phyloP scores from a whole-genome alignment of 2,888 invertebrate species.

The Desoria tigrina region DNA sequence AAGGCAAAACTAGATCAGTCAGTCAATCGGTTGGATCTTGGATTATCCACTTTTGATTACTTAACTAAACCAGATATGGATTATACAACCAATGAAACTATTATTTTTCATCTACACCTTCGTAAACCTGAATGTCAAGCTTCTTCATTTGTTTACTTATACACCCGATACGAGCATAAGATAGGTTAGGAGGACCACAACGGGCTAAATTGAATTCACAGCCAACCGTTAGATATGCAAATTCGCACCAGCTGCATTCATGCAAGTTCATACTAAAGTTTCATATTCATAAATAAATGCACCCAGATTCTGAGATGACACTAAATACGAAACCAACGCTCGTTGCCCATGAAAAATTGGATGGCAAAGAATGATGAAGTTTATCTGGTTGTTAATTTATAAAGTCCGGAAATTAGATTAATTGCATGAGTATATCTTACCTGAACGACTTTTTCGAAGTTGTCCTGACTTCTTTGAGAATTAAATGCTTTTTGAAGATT shows the following conservation, averaged over 20 bases:
- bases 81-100: too few species aligned
- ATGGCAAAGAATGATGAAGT: too few species aligned
- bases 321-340: too few species aligned
- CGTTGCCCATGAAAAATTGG: too few species aligned
- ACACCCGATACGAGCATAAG: too few species aligned
- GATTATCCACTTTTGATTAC: not conserved
- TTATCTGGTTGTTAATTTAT: too few species aligned
- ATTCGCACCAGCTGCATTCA: not conserved
- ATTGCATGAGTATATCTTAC: slow-evolving; percentile 63
- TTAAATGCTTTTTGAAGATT: slow-evolving; percentile 92
- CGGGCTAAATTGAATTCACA: not conserved
- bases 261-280: too few species aligned
- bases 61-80: not conserved
- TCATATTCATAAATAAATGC: too few species aligned
- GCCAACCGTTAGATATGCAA: not conserved
- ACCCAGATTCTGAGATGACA: too few species aligned
- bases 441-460: slow-evolving; percentile 97
- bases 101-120: too few species aligned
- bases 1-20: slow-evolving; percentile 3
- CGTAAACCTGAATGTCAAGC: not conserved
- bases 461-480: slow-evolving; percentile 96
- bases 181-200: too few species aligned
- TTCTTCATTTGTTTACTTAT: not conserved
- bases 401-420: too few species aligned
- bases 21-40: not conserved